A percentile compares a stretch with the other conserved stretches of the same genome.
These are phyloP conservation scores for Zophobas morio DNA, from an alignment of 1,140 invertebrate species.

Conservation along the genomic window DNA sequence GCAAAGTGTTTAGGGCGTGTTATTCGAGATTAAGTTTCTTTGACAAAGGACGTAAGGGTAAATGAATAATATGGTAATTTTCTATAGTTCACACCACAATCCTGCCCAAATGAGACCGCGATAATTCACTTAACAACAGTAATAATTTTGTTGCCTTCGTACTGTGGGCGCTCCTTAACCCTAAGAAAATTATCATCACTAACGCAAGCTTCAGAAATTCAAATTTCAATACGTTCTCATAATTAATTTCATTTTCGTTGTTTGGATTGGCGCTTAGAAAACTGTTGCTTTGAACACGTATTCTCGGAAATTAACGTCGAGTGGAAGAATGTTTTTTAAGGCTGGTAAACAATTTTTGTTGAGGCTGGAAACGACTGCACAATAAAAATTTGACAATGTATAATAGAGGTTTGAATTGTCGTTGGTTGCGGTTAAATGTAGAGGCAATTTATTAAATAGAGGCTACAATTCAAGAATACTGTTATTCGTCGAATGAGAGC, in stretches of 20 bases:
- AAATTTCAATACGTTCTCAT: conserved; percentile 5
- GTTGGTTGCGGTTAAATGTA: conserved; percentile 8
- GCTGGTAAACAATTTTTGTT: conserved; percentile 4
- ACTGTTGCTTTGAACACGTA: not conserved
- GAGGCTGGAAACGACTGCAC: not conserved
- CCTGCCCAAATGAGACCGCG: conserved; percentile 31
- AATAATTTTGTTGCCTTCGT: conserved; percentile 30
- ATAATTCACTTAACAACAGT: conserved; percentile 38
- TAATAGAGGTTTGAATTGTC: conserved; percentile 10
- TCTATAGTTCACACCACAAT: conserved; percentile 31
- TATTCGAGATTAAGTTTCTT: conserved; percentile 35
- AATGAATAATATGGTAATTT: conserved; percentile 43
- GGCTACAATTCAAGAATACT: conserved; percentile 11
- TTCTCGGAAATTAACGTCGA: not conserved
- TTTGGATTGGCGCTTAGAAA: not conserved
- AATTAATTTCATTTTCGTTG: conserved; percentile 8
- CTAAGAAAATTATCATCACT: conserved; percentile 27
- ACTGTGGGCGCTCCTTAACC: not conserved
- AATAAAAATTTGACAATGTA: conserved; percentile 14
- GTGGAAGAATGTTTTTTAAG: not conserved
- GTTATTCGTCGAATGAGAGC: conserved; percentile 18
- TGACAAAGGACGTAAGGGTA: conserved; percentile 39
- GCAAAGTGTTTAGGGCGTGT: conserved; percentile 16
- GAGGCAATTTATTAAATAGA: conserved; percentile 28
- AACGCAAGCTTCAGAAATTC: not conserved